phyloP scores from a whole-genome alignment of 2,113 vertebrate genomes.

The Ptilorrhoa leucosticta region DNA sequence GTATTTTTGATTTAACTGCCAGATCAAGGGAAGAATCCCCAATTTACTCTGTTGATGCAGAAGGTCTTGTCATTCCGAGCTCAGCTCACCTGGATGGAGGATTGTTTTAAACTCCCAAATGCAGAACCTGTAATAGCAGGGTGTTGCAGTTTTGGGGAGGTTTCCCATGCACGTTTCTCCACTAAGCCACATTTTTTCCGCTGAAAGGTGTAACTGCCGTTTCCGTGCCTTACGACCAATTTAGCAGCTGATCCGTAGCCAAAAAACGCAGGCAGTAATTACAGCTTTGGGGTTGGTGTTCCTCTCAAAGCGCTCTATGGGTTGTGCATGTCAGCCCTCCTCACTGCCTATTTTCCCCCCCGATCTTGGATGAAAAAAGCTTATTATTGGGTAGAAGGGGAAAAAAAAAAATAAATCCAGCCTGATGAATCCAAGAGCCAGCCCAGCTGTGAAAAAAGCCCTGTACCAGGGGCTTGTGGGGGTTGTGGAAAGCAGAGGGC shows the following conservation, averaged over 20 bases:
- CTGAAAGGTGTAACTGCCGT: not conserved
- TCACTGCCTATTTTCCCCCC: not conserved
- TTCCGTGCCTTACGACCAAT: not conserved
- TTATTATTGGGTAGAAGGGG: not conserved
- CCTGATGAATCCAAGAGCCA: not conserved
- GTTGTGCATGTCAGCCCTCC: not conserved
- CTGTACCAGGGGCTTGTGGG: rapidly evolving
- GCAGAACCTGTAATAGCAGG: not conserved
- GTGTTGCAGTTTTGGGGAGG: not conserved
- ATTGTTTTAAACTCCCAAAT: not conserved
- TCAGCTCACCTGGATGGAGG: not conserved
- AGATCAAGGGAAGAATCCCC: slow-evolving; percentile 4
- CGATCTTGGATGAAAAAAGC: not conserved
- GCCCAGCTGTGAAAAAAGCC: not conserved
- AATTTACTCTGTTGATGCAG: not conserved
- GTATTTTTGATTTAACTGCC: not conserved
- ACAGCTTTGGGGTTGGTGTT: not conserved
- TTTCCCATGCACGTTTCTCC: not conserved
- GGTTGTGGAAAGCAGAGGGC: not conserved
- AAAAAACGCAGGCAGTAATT: not conserved
- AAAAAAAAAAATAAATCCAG: not conserved
- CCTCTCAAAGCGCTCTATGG: not conserved
- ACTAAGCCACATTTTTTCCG: not conserved
- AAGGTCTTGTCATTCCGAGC: not conserved
- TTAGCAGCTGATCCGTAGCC: not conserved